Conservation (phyloP, 2,113 vertebrate genomes). For the Eulemur rufifrons region DNA sequence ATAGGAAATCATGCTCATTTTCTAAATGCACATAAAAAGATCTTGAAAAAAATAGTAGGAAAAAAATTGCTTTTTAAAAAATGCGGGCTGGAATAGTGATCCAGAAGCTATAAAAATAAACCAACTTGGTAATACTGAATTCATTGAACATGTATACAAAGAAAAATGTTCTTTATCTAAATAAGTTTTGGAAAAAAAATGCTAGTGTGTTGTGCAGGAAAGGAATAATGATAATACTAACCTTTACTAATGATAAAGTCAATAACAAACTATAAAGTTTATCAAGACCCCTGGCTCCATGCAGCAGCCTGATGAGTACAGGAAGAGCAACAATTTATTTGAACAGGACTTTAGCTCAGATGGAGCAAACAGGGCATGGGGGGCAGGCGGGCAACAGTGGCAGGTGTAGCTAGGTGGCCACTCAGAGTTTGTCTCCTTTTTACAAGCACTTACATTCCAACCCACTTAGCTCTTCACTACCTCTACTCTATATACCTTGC, state of each 20-base stretch:
- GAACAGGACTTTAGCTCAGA: neutral
- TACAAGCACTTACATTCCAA: neutral
- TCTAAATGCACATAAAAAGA: constrained; percentile 16
- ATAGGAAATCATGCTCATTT: constrained; percentile 22
- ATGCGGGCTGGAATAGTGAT: neutral
- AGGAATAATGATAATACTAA: neutral
- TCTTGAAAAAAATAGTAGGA: constrained; percentile 11
- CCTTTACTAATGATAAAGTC: constrained; percentile 46
- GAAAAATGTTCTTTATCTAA: neutral
- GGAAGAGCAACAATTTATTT: neutral
- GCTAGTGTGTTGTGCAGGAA: neutral
- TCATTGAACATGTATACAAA: neutral
- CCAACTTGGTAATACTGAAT: neutral
- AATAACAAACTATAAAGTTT: neutral
- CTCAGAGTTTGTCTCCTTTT: neutral
- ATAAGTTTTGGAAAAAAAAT: neutral
- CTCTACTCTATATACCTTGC: neutral
- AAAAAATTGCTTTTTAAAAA: neutral
- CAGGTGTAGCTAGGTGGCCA: neutral
- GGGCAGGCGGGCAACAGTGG: neutral
- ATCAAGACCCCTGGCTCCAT: neutral
- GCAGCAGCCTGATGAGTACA: neutral
- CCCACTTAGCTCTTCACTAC: neutral
- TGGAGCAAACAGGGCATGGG: neutral
- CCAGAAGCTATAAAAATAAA: neutral